Conservation (phyloP, 2,797 vertebrate genomes). For the Manis javanica region DNA sequence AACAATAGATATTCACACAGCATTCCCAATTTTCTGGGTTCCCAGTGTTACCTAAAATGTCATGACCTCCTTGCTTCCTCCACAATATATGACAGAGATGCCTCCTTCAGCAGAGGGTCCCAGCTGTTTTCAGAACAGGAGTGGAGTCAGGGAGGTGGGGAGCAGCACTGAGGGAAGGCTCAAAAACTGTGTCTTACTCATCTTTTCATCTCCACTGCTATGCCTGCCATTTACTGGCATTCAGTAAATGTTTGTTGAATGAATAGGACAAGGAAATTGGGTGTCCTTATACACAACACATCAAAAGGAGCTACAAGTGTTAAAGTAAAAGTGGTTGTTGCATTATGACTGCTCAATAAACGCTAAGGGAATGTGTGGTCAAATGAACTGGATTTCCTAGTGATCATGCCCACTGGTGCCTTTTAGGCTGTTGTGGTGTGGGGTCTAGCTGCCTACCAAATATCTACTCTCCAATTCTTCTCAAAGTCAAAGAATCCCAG, state of each 20-base stretch:
- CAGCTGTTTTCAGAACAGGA: neutral
- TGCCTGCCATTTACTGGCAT: neutral
- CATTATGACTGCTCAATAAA: neutral
- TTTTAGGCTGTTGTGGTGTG: neutral
- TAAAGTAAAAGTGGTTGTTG: neutral
- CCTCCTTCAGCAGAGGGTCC: neutral
- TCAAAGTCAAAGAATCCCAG: constrained; percentile 33
- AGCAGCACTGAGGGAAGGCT: neutral
- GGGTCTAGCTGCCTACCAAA: neutral
- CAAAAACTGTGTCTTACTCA: neutral
- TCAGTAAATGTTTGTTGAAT: constrained; percentile 48
- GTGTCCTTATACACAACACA: neutral
- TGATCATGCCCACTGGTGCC: neutral
- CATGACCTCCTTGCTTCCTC: constrained; percentile 44
- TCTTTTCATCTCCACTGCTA: neutral
- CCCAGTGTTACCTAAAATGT: constrained; percentile 56
- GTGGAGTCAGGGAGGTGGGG: neutral
- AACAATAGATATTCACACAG: constrained; percentile 75
- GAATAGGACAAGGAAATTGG: constrained; percentile 1
- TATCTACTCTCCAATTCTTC: neutral
- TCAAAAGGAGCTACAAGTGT: constrained; percentile 23
- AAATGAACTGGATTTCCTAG: constrained; percentile 1
- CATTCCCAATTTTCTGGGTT: constrained; percentile 62
- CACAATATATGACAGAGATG: constrained; percentile 1
- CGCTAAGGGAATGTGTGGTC: neutral